Conservation (phyloP, 2,888 invertebrate genomes). For the Phalera bucephala region DNA sequence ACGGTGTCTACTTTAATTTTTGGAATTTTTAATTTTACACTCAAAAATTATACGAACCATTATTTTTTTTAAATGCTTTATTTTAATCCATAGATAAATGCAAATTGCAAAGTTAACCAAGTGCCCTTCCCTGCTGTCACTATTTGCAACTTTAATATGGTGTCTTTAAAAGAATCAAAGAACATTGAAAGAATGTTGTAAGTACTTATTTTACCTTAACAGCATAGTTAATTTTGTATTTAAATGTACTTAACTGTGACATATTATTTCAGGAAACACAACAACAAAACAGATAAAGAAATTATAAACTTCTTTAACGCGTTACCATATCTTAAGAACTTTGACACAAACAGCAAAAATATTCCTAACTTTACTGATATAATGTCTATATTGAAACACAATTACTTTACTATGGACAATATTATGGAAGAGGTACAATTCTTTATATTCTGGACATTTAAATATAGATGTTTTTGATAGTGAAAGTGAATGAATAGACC, state of each 20-base stretch:
- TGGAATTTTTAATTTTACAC: too few species aligned
- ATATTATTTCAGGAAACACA: constrained; percentile 35
- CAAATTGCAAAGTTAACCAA: constrained; percentile 62
- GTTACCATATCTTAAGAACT: constrained; percentile 42
- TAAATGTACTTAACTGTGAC: background rate
- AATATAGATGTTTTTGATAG: too few species aligned
- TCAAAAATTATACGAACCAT: too few species aligned
- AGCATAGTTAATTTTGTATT: too few species aligned
- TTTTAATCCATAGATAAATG: constrained; percentile 69
- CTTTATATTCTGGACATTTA: too few species aligned
- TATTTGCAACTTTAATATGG: constrained; percentile 68
- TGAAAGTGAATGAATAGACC: too few species aligned
- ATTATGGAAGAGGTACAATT: constrained; percentile 70
- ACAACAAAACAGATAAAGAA: constrained; percentile 38
- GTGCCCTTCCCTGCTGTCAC: constrained; percentile 69
- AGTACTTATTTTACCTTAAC: constrained; percentile 43
- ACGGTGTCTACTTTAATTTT: too few species aligned
- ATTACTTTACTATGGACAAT: constrained; percentile 63
- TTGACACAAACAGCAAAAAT: constrained; percentile 20
- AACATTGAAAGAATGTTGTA: constrained; percentile 56
- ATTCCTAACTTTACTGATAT: constrained; percentile 42
- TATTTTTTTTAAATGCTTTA: too few species aligned
- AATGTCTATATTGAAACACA: constrained; percentile 51
- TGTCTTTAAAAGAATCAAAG: constrained; percentile 51
- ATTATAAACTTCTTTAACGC: constrained; percentile 50